Conservation (phyloP, 2,113 vertebrate species). For the Alethe castanea region DNA sequence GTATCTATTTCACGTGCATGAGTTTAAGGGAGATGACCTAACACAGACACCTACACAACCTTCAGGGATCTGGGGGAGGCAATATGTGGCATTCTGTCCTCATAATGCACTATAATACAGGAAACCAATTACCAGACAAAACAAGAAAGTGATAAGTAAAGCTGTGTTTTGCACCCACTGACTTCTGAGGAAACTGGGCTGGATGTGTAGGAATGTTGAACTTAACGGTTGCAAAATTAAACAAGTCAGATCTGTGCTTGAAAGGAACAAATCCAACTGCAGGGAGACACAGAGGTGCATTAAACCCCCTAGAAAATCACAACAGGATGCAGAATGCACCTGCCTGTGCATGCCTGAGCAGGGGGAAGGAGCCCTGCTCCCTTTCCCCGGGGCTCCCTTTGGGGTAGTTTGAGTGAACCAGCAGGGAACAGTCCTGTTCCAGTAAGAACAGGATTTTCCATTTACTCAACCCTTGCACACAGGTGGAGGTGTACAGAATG, state of each 20-base stretch:
- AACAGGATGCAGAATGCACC: conserved; percentile 39
- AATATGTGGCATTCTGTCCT: not conserved
- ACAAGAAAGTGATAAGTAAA: not conserved
- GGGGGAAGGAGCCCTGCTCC: not conserved
- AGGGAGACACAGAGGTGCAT: conserved; percentile 18
- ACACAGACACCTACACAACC: not conserved
- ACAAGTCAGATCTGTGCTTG: not conserved
- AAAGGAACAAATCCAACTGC: not conserved
- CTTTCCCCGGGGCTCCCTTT: not conserved
- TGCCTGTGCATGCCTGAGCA: not conserved
- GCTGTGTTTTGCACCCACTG: not conserved
- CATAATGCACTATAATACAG: not conserved
- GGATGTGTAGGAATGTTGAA: not conserved
- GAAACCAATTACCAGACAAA: not conserved
- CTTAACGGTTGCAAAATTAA: not conserved
- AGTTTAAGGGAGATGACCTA: not conserved
- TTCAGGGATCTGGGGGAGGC: not conserved
- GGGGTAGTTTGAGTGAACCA: conserved; percentile 21
- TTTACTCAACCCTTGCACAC: conserved; percentile 11
- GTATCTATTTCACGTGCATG: not conserved
- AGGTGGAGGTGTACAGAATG: not conserved
- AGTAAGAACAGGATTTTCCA: conserved; percentile 40
- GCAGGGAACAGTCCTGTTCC: not conserved
- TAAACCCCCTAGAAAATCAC: conserved; percentile 21
- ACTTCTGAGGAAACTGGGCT: not conserved